Evolutionary conservation across 2,113 vertebrate species (phyloP), one percentile per base, ranked within the genome.

Genomic region (Alexandromys fortis): DNA sequence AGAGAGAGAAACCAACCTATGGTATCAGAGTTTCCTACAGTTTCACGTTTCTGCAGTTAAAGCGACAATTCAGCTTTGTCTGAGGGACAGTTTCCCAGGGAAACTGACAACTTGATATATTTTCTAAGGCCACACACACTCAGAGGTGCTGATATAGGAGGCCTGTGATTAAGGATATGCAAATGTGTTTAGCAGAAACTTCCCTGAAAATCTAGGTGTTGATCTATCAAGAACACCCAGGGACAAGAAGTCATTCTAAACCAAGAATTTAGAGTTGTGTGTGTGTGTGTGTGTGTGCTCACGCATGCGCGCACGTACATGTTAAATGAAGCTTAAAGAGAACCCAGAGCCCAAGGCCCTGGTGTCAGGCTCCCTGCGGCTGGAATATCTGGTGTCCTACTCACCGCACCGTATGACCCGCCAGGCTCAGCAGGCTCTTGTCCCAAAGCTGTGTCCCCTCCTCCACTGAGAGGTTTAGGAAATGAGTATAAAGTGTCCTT

Each of bases 331-430:
- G 63, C 91, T 92, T 92, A 92, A 97, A 96, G 45, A 90, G 90
- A 96, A 96, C 76, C 77, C 92, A 93, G 61, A n/a, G 52, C 33
- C 58, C 38, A 8, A 26, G 78, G 61, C 52, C n/a, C 30, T 95
- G 90, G 95, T 97, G 45, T 97, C 97, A 95, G 88, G 91, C 88
- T 97, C 92, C 96, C 72, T 72, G 68, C 38, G 28, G 8, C 92
- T 67, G 3, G 49, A 87, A 38, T 97, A 97, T 97, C 97, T 77
- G 33, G 90, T 97, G 76, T 97, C 92, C 86, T 6, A 13, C 67
- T 96, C 79, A 22, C 11, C 5, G 79, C 42, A 11, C 47, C 81
- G 0, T 49, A 42, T 73, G 78, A 94, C 49, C 82, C 77, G 47
- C 67, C 78, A 94, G 78, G 65, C 24, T 76, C 49, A n/a, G 91